A percentile compares a stretch with the other conserved stretches of the same genome.
Conservation (phyloP, 2,888 invertebrate species). For the Eupithecia inturbata region DNA sequence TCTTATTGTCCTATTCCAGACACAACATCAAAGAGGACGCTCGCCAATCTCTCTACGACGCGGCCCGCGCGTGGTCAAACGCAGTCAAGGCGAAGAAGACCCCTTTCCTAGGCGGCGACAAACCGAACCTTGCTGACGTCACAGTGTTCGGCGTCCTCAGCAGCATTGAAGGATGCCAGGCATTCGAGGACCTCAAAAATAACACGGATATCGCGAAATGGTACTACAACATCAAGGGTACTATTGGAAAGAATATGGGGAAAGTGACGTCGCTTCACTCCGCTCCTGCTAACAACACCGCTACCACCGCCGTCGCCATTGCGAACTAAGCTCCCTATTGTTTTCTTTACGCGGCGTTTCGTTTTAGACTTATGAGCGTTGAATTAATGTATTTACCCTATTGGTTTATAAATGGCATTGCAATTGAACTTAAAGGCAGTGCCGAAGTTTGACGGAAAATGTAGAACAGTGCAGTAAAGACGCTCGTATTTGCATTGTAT, state of each 20-base stretch:
- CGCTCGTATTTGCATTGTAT: neutral
- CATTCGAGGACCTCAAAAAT: conserved; percentile 91
- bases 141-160: conserved; percentile 95
- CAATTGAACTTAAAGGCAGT: neutral
- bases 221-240: conserved; percentile 90
- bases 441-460: neutral
- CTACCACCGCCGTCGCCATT: conserved; percentile 6
- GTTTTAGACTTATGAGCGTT: neutral
- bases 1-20: conserved; percentile 69
- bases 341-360: neutral
- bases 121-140: conserved; percentile 96
- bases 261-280: conserved; percentile 58
- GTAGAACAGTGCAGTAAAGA: neutral
- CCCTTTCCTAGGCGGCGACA: conserved; percentile 92
- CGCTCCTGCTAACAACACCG: neutral
- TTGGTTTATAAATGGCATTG: neutral
- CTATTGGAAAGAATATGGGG: conserved; percentile 85
- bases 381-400: neutral
- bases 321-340: neutral
- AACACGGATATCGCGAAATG: conserved; percentile 90
- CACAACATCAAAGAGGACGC: conserved; percentile 95
- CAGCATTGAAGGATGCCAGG: conserved; percentile 96
- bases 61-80: conserved; percentile 91
- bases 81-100: conserved; percentile 88
- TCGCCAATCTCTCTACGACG: conserved; percentile 94